Base-by-base conservation (phyloP, 2,888 invertebrate genomes). In the Tetragonula carbonaria region DNA sequence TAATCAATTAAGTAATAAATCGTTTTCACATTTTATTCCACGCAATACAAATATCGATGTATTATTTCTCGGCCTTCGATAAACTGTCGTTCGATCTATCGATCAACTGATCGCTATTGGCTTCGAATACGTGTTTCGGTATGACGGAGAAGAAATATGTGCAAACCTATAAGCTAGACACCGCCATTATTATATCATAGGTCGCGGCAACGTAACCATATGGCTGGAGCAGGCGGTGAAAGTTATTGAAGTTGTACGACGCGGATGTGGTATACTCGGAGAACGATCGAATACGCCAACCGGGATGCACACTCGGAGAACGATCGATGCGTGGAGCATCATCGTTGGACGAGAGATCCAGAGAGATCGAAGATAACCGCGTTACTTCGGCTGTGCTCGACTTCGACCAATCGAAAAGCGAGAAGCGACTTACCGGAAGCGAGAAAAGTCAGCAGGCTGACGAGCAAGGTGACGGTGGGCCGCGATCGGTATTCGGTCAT, bases 121-220 rank as follows among this genome's bases (percentile, higher is more conserved):
- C 45, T 8, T 8, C 8, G 8, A 38, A 38, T 8, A 38, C 38
- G 8, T 45, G 83, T 82, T 77, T 53, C 81, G 66, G 87, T 86
- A 85, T 88, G 85, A 86, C 75, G 81, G 65, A 82, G 57, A 80
- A 77, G 74, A 86, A 87, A 80, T 33, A 66, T 38, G 70, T 68
- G 51, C 59, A 71, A 55, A 38, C 23, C 1, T 28, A 2, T 2
- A 13, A 5, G 50, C 50, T 50, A 65, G 78, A 70, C 73, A 81
- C 73, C 83, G 83, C 78, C 87, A 87, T 93, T 92, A 93, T 93
- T 92, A 93, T 93, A 92, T 92, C 92, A 93, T 88, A 89, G 82
- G 85, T 83, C 80, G 74, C 74, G 23, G 57, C 77, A 51, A 84
- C 82, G 90, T 87, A 91, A 93, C 91, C 93, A 93, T 93, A 93